Evolutionary conservation across 2,888 invertebrate genomes (phyloP).

Genomic region (Apantesis nais): DNA sequence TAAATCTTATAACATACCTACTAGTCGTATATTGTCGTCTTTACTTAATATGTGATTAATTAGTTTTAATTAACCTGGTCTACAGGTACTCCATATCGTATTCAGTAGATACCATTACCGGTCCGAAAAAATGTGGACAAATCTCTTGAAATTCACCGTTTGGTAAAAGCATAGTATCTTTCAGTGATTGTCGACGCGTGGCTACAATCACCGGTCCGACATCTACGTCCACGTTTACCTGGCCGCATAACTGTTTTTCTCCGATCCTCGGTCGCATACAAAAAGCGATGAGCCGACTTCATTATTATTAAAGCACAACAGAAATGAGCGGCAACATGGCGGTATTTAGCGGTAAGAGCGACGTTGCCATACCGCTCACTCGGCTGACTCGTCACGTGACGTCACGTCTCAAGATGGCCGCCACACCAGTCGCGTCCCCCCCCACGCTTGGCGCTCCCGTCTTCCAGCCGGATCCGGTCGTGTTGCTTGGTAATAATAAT

Average conservation of each 20-base stretch:
- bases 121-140: not conserved
- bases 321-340: constrained; percentile 72
- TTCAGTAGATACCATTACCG: not conserved
- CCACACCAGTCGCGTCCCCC: constrained; percentile 77
- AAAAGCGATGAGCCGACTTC: constrained; percentile 73
- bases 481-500: constrained; percentile 78
- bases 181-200: constrained; percentile 24
- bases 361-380: constrained; percentile 79
- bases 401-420: constrained; percentile 86
- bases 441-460: constrained; percentile 72
- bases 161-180: constrained; percentile 18
- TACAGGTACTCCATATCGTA: not conserved
- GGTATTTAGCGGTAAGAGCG: constrained; percentile 60
- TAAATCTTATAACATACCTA: too few relatives aligned
- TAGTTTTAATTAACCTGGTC: not conserved
- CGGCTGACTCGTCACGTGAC: constrained; percentile 85
- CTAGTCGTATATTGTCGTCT: not conserved
- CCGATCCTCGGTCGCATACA: constrained; percentile 73
- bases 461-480: constrained; percentile 79
- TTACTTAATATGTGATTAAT: too few relatives aligned
- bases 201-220: constrained; percentile 52
- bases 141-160: not conserved
- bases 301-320: constrained; percentile 80
- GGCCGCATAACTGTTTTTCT: constrained; percentile 81
- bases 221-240: constrained; percentile 67